Evolutionary conservation across 1,140 invertebrate species (phyloP).

Genomic region (Pogonomyrmex barbatus): DNA sequence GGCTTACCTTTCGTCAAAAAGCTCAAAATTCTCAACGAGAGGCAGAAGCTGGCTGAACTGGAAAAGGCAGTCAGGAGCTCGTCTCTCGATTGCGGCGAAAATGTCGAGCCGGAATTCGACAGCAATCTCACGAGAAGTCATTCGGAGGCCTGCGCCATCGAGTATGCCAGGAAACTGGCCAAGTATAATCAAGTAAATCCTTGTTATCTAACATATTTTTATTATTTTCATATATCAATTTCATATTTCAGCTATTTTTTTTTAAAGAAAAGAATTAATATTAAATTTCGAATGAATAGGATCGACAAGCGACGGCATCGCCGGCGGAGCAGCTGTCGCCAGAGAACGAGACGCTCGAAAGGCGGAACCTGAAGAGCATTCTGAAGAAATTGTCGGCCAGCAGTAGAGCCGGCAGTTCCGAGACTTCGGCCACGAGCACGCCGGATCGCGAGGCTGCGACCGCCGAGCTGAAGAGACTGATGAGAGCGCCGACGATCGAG

Average conservation of each 20-base stretch:
- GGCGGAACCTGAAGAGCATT: constrained; percentile 93
- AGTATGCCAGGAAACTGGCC: constrained; percentile 83
- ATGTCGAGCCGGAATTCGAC: constrained; percentile 85
- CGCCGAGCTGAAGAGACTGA: constrained; percentile 88
- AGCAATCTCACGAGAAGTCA: constrained; percentile 89
- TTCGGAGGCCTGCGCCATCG: constrained; percentile 87
- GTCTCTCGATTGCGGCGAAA: constrained; percentile 92
- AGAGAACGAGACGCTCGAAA: constrained; percentile 94
- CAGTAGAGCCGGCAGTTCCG: constrained; percentile 84
- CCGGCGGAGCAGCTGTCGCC: constrained; percentile 85
- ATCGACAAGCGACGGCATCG: constrained; percentile 4
- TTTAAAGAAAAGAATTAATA: neutral
- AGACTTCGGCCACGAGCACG: constrained; percentile 79
- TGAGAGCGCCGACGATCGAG: constrained; percentile 93
- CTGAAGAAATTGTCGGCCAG: constrained; percentile 92
- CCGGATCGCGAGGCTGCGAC: constrained; percentile 84
- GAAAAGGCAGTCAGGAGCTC: constrained; percentile 92
- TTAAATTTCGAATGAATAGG: constrained; percentile 2
- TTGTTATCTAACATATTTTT: neutral
- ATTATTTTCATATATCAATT: neutral
- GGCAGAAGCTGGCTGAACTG: constrained; percentile 93
- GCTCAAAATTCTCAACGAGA: constrained; percentile 94
- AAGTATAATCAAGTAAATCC: constrained; percentile 81
- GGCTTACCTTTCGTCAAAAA: constrained; percentile 95
- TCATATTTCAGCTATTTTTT: no score